Percentiles rank a stretch among this genome's conserved stretches.
Evolutionary conservation across 2,113 vertebrate genomes (phyloP).

Genomic region (Eira barbara): DNA sequence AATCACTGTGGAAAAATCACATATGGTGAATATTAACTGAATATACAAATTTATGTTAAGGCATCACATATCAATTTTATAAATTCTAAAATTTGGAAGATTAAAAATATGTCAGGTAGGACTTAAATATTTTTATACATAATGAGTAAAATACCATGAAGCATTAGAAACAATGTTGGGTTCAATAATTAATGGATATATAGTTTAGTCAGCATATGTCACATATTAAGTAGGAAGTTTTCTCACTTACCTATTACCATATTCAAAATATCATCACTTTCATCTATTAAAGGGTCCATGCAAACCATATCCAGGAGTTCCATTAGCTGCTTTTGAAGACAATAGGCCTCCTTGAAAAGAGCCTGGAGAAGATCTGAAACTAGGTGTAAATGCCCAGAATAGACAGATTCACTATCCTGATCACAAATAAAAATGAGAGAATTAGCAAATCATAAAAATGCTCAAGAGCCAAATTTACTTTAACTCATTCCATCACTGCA

Average conservation of each 20-base stretch:
- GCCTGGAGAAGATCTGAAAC: conserved; percentile 93
- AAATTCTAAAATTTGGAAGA: not conserved
- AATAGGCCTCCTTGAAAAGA: conserved; percentile 94
- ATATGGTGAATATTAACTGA: not conserved
- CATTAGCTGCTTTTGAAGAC: conserved; percentile 93
- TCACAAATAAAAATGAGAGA: conserved; percentile 40
- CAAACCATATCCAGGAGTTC: conserved; percentile 90
- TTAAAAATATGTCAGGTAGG: not conserved
- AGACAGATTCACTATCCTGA: conserved; percentile 93
- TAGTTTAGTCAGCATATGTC: not conserved
- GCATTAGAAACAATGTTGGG: not conserved
- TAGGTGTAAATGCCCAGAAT: conserved; percentile 90
- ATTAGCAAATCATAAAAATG: conserved; percentile 5
- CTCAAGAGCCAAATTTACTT: conserved; percentile 23
- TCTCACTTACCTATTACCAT: conserved; percentile 87
- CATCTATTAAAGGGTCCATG: conserved; percentile 80
- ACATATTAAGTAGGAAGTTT: not conserved
- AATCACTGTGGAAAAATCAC: not conserved
- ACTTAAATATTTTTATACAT: not conserved
- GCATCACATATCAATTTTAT: not conserved
- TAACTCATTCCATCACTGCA: not conserved
- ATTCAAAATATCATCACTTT: conserved; percentile 82
- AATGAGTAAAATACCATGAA: not conserved
- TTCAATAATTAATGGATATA: not conserved
- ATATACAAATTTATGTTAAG: not conserved